A percentile compares a stretch with the other conserved stretches of the same genome.
Conservation (phyloP, 1,140 invertebrate genomes). For the Drosophila parvula region DNA sequence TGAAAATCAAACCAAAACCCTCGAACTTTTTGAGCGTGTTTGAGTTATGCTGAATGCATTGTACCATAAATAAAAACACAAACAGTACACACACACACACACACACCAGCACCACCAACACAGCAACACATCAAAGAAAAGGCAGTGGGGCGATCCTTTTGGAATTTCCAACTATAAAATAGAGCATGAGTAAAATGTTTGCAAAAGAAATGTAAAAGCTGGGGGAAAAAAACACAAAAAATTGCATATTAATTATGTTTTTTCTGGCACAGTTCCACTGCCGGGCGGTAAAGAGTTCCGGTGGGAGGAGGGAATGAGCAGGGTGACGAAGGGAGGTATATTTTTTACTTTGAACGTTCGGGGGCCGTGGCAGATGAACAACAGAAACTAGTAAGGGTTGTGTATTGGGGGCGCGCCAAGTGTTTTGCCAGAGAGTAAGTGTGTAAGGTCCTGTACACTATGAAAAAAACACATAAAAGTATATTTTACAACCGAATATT, state of each 20-base stretch:
- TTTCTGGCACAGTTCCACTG: conserved; percentile 75
- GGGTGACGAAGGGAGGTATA: conserved; percentile 12
- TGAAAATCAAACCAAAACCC: conserved; percentile 74
- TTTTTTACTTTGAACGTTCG: conserved; percentile 61
- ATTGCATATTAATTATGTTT: conserved; percentile 82
- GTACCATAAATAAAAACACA: conserved; percentile 75
- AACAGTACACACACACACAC: conserved; percentile 27
- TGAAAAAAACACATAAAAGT: not conserved
- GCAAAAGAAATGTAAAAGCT: conserved; percentile 51
- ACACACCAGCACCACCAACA: conserved; percentile 12
- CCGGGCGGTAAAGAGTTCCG: conserved; percentile 22
- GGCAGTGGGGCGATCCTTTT: conserved; percentile 39
- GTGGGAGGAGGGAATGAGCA: not conserved
- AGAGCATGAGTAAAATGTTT: conserved; percentile 55
- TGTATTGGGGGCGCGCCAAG: conserved; percentile 76
- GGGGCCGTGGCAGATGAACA: conserved; percentile 23
- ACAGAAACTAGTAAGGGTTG: conserved; percentile 48
- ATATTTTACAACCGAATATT: too few relatives aligned
- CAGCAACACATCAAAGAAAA: conserved; percentile 62
- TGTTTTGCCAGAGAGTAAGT: conserved; percentile 48
- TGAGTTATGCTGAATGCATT: conserved; percentile 77
- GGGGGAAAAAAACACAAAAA: conserved; percentile 70
- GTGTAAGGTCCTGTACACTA: conserved; percentile 16
- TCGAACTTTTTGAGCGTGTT: conserved; percentile 74
- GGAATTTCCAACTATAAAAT: conserved; percentile 51